Evolutionary conservation across 2,113 vertebrate genomes (phyloP).

Genomic region (Pygathrix nemaeus): DNA sequence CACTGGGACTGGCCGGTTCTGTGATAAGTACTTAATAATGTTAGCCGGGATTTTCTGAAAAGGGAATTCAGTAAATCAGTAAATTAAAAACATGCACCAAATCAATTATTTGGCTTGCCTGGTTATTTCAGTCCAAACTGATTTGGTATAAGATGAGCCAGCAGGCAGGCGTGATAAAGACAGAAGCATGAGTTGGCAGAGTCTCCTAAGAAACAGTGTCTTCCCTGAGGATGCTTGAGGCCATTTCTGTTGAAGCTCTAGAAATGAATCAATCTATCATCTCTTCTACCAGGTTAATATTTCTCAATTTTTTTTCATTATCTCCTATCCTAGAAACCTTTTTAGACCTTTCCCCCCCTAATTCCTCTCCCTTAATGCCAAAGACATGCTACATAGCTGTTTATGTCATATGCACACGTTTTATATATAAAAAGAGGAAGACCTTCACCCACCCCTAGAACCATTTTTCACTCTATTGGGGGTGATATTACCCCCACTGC

Average conservation of each 20-base stretch:
- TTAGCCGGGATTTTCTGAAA: background rate
- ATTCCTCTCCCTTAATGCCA: background rate
- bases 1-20: background rate
- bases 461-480: background rate
- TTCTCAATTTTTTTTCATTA: background rate
- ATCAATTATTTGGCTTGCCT: background rate
- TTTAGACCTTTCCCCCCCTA: background rate
- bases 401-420: background rate
- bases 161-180: background rate
- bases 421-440: background rate
- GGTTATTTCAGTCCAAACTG: background rate
- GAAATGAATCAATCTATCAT: background rate
- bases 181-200: background rate
- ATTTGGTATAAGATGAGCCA: background rate
- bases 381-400: background rate
- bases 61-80: background rate
- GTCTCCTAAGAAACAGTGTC: background rate
- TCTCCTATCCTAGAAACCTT: background rate
- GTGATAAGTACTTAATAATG: background rate
- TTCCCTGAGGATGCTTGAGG: background rate
- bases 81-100: background rate
- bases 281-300: background rate
- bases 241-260: background rate
- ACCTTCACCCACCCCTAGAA: background rate
- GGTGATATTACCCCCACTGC: background rate